A percentile compares a stretch with the other conserved stretches of the same genome.
Conservation (phyloP, 64 coral and sea anemone species). For the Platygyra sinensis region DNA sequence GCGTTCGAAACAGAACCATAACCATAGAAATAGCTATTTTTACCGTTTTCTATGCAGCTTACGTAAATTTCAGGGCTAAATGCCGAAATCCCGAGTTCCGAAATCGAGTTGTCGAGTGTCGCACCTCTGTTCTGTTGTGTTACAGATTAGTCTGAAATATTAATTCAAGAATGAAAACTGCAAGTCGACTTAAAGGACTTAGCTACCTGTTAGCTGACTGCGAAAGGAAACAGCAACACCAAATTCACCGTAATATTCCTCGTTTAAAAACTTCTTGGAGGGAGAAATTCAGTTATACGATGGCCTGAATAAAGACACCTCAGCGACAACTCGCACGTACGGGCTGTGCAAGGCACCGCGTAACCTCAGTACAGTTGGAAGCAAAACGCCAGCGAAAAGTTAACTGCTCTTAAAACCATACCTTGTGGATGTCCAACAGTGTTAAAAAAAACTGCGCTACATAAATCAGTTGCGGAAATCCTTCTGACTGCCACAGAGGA, state of each 20-base stretch:
- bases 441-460: constrained; percentile 3
- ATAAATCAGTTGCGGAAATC: neutral
- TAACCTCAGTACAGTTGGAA: neutral
- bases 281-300: too few species aligned
- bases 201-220: neutral
- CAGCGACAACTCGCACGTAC: neutral
- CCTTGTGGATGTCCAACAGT: constrained; percentile 20
- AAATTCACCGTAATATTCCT: too few species aligned
- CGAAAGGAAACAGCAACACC: neutral
- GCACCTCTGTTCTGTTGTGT: constrained; percentile 13
- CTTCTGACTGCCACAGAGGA: neutral
- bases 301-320: neutral
- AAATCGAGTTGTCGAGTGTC: neutral
- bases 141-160: neutral
- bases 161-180: neutral
- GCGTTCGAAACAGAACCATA: neutral
- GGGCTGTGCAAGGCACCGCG: neutral
- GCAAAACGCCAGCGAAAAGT: neutral
- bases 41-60: neutral
- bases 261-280: too few species aligned
- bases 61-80: neutral
- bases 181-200: neutral
- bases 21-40: neutral
- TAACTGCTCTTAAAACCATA: neutral
- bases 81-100: neutral